phyloP scores from a whole-genome alignment of 2,113 vertebrate species.

The Sylvia atricapilla region DNA sequence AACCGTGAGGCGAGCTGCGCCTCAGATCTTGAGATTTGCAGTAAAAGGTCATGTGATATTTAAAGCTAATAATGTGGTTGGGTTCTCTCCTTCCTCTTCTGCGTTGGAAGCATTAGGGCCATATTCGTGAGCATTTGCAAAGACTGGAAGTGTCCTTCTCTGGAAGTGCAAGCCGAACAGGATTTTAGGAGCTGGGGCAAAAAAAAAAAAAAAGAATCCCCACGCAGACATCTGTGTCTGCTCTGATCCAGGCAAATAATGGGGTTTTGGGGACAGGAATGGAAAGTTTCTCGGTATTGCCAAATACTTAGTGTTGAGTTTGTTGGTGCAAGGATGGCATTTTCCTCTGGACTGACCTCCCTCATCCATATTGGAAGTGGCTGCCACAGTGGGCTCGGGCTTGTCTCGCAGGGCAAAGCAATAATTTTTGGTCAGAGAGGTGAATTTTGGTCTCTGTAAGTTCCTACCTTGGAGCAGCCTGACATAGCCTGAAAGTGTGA shows the following conservation, averaged over 20 bases:
- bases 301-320: not conserved
- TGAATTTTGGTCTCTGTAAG: not conserved
- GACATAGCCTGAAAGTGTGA: not conserved
- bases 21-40: slow-evolving; percentile 57
- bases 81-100: slow-evolving; percentile 37
- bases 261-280: not conserved
- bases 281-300: not conserved
- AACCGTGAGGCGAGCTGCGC: not conserved
- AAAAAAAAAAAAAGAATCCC: not conserved
- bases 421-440: not conserved
- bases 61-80: slow-evolving; percentile 57
- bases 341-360: not conserved
- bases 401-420: not conserved
- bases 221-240: not conserved
- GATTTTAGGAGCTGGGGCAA: not conserved
- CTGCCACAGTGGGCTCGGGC: not conserved
- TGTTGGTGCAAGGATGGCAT: not conserved
- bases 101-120: slow-evolving; percentile 18
- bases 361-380: rapidly evolving
- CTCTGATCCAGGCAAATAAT: not conserved
- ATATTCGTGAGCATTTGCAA: not conserved
- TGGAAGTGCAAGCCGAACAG: not conserved
- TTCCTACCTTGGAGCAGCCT: not conserved
- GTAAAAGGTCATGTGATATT: slow-evolving; percentile 66
- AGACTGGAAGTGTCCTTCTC: not conserved